Conservation (phyloP, 2,797 vertebrate species). For the Masticophis lateralis region DNA sequence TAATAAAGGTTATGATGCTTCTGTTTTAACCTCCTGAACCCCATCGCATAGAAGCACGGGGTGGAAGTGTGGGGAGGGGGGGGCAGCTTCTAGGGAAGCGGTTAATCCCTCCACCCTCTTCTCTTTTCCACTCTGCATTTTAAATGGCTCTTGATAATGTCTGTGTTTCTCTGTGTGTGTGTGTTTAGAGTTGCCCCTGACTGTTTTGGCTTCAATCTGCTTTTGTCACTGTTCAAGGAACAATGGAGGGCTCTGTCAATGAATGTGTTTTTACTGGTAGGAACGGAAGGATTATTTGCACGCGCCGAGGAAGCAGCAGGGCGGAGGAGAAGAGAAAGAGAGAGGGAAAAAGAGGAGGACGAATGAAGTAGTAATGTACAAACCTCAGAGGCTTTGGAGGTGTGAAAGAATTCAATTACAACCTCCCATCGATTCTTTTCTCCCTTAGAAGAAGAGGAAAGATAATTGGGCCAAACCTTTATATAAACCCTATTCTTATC, state of each 20-base stretch:
- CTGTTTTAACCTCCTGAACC: conserved; percentile 69
- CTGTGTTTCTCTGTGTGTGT: background rate
- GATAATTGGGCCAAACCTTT: background rate
- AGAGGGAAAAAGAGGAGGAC: background rate
- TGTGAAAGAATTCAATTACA: background rate
- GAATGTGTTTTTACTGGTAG: background rate
- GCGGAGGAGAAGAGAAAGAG: background rate
- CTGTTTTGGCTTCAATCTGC: background rate
- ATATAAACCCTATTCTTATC: background rate
- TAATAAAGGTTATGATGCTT: conserved; percentile 69
- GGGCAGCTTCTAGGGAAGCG: conserved; percentile 35
- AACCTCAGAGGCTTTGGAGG: background rate
- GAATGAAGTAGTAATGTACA: background rate
- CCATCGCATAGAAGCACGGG: conserved; percentile 33
- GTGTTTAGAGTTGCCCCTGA: background rate
- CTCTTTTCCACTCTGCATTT: background rate
- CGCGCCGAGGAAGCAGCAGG: background rate
- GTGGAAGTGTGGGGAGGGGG: background rate
- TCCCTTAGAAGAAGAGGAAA: background rate
- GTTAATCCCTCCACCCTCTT: background rate
- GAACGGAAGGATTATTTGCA: background rate
- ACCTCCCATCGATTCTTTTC: background rate
- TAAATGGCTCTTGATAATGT: background rate
- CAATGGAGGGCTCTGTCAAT: background rate
- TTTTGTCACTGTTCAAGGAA: background rate